phyloP scores from a whole-genome alignment of 2,888 invertebrate genomes.

The Phengaris arion region DNA sequence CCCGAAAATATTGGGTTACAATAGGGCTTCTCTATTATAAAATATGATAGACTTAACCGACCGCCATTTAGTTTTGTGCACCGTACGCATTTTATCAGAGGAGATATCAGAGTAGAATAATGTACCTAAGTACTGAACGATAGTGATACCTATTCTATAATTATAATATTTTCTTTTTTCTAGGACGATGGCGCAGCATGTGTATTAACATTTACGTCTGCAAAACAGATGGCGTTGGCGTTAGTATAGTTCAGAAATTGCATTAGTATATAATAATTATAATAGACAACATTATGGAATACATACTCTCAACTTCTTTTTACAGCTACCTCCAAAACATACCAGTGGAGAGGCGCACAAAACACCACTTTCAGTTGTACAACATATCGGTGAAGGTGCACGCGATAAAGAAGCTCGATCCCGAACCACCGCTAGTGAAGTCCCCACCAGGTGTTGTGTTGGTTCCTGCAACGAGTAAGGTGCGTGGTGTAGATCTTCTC shows the following conservation, averaged over 20 bases:
- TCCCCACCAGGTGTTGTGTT: slow-evolving; percentile 53
- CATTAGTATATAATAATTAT: no score
- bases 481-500: slow-evolving; percentile 35
- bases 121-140: no score
- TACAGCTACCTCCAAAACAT: slow-evolving; percentile 75
- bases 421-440: slow-evolving; percentile 56
- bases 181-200: slow-evolving; percentile 77
- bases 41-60: no score
- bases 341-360: slow-evolving; percentile 56
- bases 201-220: slow-evolving; percentile 71
- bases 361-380: slow-evolving; percentile 66
- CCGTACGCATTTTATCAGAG: no score
- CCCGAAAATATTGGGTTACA: no score
- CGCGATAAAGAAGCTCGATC: slow-evolving; percentile 56
- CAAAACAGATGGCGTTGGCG: slow-evolving; percentile 69
- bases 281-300: no score
- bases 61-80: no score
- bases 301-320: background rate
- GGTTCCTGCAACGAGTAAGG: slow-evolving; percentile 71
- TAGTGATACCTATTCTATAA: background rate
- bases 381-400: slow-evolving; percentile 55
- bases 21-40: no score
- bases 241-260: slow-evolving; percentile 46
- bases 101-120: no score
- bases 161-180: slow-evolving; percentile 22